Conservation (phyloP, 2,113 vertebrate species). For the Lasiurus borealis region DNA sequence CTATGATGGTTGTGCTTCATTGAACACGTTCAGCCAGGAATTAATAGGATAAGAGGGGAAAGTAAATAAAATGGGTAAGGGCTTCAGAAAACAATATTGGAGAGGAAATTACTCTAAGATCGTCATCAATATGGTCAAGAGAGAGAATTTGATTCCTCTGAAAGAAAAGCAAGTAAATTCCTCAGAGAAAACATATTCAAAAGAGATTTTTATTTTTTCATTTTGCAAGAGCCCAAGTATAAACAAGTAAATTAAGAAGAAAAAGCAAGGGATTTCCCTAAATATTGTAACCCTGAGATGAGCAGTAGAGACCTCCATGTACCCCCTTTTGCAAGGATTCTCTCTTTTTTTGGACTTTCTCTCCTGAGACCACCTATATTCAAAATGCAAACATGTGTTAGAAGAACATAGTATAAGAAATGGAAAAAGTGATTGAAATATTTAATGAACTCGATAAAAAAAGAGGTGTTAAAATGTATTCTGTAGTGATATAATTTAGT, state of each 20-base stretch:
- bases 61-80: constrained; percentile 22
- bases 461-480: background rate
- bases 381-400: background rate
- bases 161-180: constrained; percentile 40
- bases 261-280: background rate
- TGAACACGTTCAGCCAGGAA: background rate
- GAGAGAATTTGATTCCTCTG: background rate
- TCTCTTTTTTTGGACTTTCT: background rate
- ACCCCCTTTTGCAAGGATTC: background rate
- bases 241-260: constrained; percentile 19
- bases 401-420: background rate
- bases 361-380: background rate
- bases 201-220: background rate
- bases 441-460: background rate
- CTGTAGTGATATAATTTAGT: background rate
- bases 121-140: background rate
- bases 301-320: background rate
- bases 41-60: background rate
- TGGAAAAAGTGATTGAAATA: background rate
- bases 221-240: background rate
- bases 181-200: background rate
- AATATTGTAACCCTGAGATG: background rate
- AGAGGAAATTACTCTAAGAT: background rate
- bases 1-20: background rate
- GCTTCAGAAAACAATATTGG: constrained; percentile 1